Evolutionary conservation across 2,797 vertebrate genomes (phyloP).

Genomic region (Vespertilio murinus): DNA sequence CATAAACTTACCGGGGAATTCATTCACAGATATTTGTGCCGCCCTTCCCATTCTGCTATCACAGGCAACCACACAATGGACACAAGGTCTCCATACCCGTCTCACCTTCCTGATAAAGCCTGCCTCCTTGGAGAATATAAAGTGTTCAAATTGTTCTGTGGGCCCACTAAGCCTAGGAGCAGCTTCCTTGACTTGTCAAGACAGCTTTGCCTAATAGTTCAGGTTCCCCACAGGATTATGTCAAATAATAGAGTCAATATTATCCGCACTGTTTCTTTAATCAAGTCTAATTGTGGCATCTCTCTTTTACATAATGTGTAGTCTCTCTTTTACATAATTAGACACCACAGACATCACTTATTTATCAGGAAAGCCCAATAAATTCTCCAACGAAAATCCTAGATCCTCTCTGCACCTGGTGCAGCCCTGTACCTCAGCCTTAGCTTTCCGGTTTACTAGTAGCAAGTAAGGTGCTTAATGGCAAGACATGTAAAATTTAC

Average conservation of each 20-base stretch:
- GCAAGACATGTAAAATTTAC: background rate
- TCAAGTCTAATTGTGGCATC: background rate
- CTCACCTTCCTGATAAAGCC: background rate
- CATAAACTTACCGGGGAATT: background rate
- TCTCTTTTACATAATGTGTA: constrained; percentile 28
- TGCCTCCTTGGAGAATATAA: background rate
- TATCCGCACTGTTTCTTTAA: constrained; percentile 18
- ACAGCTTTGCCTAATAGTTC: background rate
- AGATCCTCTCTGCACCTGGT: background rate
- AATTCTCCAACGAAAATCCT: background rate
- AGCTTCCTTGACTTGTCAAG: constrained; percentile 22
- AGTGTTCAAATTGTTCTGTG: background rate
- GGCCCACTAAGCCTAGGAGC: background rate
- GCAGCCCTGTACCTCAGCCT: background rate
- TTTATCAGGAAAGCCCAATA: background rate
- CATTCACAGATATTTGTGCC: background rate
- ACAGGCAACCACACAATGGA: background rate
- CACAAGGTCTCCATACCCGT: background rate
- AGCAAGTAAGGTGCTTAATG: background rate
- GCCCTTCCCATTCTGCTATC: background rate
- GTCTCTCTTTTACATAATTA: constrained; percentile 29
- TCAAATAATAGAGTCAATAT: constrained; percentile 33
- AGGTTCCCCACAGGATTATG: background rate
- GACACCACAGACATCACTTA: background rate
- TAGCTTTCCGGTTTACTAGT: background rate